Evolutionary conservation across 2,888 invertebrate species (phyloP).

Genomic region (Anthoptus insignis): DNA sequence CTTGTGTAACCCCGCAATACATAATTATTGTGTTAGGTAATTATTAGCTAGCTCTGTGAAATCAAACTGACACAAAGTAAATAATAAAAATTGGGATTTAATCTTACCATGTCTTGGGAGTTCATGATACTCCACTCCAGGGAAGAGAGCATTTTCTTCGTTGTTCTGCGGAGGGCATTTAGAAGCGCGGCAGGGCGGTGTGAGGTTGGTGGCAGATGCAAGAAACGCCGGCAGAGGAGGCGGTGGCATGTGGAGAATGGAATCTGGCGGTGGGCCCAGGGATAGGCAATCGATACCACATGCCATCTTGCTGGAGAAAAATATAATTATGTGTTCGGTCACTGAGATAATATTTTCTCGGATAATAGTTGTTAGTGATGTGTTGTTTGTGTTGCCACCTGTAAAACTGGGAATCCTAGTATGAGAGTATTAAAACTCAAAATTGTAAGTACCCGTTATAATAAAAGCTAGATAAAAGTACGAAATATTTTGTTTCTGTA

Average conservation of each 20-base stretch:
- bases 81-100: no score
- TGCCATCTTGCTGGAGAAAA: conserved; percentile 70
- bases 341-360: neutral
- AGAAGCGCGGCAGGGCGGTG: conserved; percentile 89
- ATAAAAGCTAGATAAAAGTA: no score
- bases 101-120: conserved; percentile 91
- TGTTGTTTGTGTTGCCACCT: no score
- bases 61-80: no score
- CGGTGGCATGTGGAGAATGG: conserved; percentile 94
- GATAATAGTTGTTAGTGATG: no score
- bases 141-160: conserved; percentile 82
- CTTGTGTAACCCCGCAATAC: no score
- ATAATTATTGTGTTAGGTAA: no score
- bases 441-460: no score
- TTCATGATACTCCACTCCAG: conserved; percentile 93
- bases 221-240: conserved; percentile 94
- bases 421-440: no score
- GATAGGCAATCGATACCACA: conserved; percentile 88
- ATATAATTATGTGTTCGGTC: neutral
- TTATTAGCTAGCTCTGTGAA: no score
- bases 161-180: conserved; percentile 88
- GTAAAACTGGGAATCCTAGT: no score
- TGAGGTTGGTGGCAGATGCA: conserved; percentile 83
- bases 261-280: conserved; percentile 93
- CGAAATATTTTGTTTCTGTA: no score